Percentiles rank a stretch among this genome's conserved stretches.
phyloP scores from a whole-genome alignment of 2,113 vertebrate species.

The Podiceps cristatus region DNA sequence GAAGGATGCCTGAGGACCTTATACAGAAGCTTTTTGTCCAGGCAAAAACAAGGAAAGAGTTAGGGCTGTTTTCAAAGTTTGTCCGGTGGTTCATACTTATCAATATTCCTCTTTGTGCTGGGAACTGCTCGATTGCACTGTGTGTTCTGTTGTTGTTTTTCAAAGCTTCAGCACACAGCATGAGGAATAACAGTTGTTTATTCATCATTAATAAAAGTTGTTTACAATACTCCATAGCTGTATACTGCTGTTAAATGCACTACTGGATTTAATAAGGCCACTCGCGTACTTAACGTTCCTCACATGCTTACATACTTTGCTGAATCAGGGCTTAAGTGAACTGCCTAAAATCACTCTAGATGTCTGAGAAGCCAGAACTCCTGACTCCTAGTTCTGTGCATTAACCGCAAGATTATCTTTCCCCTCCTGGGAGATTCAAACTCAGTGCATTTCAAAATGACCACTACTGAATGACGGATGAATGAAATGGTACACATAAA shows the following conservation, averaged over 20 bases:
- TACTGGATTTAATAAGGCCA: not conserved
- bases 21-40: not conserved
- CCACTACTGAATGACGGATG: conserved; percentile 43
- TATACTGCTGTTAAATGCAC: not conserved
- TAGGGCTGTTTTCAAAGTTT: not conserved
- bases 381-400: conserved; percentile 50
- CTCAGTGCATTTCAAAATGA: conserved; percentile 33
- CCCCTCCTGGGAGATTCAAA: conserved; percentile 16
- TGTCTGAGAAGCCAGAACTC: conserved; percentile 36
- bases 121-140: not conserved
- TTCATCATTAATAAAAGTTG: not conserved
- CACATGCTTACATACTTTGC: conserved; percentile 45
- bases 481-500: conserved; percentile 55
- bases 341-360: conserved; percentile 25
- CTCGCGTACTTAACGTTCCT: conserved; percentile 15
- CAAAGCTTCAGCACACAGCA: not conserved
- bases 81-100: not conserved
- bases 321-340: conserved; percentile 56
- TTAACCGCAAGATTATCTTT: conserved; percentile 46
- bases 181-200: not conserved
- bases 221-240: not conserved
- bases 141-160: not conserved
- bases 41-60: not conserved
- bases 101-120: not conserved
- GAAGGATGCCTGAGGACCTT: not conserved